These are phyloP conservation scores for Drosophila trichaetosa DNA, from an alignment of 2,888 invertebrate species.

Conservation along the genomic window DNA sequence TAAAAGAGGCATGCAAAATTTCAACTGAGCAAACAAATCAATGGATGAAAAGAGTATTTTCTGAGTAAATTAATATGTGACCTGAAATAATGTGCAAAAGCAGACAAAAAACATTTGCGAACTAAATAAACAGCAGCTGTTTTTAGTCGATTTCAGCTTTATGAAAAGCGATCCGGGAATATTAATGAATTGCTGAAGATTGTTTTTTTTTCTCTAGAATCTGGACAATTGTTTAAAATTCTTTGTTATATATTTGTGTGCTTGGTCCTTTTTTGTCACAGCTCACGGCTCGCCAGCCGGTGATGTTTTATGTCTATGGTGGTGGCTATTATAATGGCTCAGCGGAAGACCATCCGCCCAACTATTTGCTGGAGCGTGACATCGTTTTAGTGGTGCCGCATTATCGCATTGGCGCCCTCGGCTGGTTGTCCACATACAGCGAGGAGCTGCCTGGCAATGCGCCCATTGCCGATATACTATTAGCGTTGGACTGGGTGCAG, in stretches of 20 bases:
- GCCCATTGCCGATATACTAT: conserved; percentile 85
- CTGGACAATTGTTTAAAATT: no score
- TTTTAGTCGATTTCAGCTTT: background rate
- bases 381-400: conserved; percentile 86
- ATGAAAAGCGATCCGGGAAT: background rate
- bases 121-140: conserved; percentile 1
- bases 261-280: conserved; percentile 23
- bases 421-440: conserved; percentile 86
- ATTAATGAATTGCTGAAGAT: background rate
- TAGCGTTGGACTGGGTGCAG: conserved; percentile 86
- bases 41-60: background rate
- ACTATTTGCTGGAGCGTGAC: conserved; percentile 85
- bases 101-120: background rate
- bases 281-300: conserved; percentile 81
- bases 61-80: background rate
- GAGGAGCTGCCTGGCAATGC: conserved; percentile 86
- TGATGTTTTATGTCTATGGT: conserved; percentile 85
- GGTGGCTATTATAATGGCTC: conserved; percentile 85
- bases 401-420: conserved; percentile 86
- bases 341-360: conserved; percentile 82
- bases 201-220: background rate
- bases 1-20: background rate
- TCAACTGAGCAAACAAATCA: background rate
- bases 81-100: background rate
- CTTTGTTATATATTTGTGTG: background rate